A percentile compares a stretch with the other conserved stretches of the same genome.
Evolutionary conservation across 2,888 invertebrate genomes (phyloP).

Genomic region (Augiades crinisus): DNA sequence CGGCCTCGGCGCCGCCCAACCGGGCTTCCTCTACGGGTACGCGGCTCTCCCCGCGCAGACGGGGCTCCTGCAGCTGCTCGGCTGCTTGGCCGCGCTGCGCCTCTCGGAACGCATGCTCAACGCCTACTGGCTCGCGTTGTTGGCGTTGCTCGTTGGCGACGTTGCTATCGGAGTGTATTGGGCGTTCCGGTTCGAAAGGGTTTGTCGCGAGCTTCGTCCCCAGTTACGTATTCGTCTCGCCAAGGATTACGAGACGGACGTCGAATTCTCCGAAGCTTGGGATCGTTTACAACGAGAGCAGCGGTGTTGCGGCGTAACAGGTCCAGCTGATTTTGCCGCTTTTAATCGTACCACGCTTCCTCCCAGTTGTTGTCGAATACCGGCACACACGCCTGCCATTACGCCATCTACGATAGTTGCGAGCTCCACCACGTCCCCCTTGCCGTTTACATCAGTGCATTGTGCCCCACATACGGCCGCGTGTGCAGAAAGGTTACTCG

Average conservation of each 20-base stretch:
- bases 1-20: slow-evolving; percentile 88
- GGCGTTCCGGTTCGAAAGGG: slow-evolving; percentile 89
- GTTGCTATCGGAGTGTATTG: slow-evolving; percentile 91
- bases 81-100: slow-evolving; percentile 90
- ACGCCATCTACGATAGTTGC: slow-evolving; percentile 77
- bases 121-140: slow-evolving; percentile 90
- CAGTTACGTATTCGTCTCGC: slow-evolving; percentile 82
- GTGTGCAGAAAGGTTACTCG: slow-evolving; percentile 87
- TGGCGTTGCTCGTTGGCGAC: slow-evolving; percentile 91
- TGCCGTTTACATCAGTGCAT: slow-evolving; percentile 62
- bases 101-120: slow-evolving; percentile 91
- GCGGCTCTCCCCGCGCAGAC: slow-evolving; percentile 89
- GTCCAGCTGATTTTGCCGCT: slow-evolving; percentile 77
- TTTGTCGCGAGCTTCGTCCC: slow-evolving; percentile 88
- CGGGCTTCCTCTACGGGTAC: slow-evolving; percentile 92
- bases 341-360: slow-evolving; percentile 68
- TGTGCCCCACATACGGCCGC: slow-evolving; percentile 80
- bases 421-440: slow-evolving; percentile 56
- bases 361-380: slow-evolving; percentile 71
- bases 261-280: slow-evolving; percentile 89
- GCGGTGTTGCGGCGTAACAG: slow-evolving; percentile 90
- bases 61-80: slow-evolving; percentile 86
- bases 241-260: slow-evolving; percentile 87
- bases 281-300: slow-evolving; percentile 88
- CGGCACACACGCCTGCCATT: slow-evolving; percentile 61